These are phyloP conservation scores for Platycheirus albimanus DNA, from an alignment of 2,888 invertebrate species.

Conservation along the genomic window DNA sequence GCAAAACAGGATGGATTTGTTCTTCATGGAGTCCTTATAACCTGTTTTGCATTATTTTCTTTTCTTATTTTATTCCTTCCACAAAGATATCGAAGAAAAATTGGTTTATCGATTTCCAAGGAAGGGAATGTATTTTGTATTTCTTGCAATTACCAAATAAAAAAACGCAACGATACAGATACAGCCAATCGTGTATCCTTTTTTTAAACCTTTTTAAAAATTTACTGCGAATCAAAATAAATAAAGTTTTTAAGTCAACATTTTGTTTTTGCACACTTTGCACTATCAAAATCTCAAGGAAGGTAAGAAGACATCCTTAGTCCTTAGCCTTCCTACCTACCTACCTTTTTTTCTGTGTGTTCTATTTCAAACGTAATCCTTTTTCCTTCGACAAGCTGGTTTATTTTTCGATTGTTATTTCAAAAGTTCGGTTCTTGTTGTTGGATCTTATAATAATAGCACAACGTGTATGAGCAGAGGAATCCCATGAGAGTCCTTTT, in stretches of 20 bases:
- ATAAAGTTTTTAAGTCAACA: constrained; percentile 41
- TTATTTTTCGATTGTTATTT: constrained; percentile 41
- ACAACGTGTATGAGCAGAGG: not conserved
- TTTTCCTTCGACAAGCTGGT: constrained; percentile 45
- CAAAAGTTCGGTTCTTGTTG: constrained; percentile 12
- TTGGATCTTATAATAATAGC: not conserved
- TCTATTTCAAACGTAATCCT: constrained; percentile 51
- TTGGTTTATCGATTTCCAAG: constrained; percentile 9
- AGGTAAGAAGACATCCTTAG: constrained; percentile 15
- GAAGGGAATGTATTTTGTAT: constrained; percentile 1
- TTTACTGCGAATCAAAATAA: constrained; percentile 20
- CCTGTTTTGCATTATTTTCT: constrained; percentile 17
- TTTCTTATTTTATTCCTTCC: not conserved
- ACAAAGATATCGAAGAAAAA: constrained; percentile 16
- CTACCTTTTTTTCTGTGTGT: constrained; percentile 15
- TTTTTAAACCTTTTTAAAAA: constrained; percentile 6
- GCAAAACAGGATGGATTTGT: constrained; percentile 29
- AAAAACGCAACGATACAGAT: not conserved
- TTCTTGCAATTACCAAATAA: constrained; percentile 9
- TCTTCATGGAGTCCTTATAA: constrained; percentile 6
- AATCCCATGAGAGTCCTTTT: constrained; percentile 42
- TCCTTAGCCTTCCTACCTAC: no score
- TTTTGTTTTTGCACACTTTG: constrained; percentile 49
- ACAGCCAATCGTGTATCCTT: constrained; percentile 2
- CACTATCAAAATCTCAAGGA: constrained; percentile 18